Percentiles rank a stretch among this genome's conserved stretches.
Evolutionary conservation across 37 sponge, comb jelly and placozoan genomes (phyloP).

Genomic region (Haliclona indistincta): DNA sequence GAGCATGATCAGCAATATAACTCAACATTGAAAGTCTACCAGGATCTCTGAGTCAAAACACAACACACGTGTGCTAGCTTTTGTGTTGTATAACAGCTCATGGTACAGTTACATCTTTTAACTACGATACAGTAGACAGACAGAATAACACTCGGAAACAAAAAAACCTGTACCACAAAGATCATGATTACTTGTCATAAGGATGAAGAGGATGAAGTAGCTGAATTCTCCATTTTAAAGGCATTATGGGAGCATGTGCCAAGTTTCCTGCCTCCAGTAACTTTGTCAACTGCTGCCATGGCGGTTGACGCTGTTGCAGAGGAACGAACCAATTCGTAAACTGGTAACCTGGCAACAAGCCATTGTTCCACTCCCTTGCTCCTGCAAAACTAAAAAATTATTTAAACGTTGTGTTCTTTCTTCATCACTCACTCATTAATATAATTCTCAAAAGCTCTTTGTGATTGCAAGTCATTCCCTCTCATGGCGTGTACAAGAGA

Average conservation of each 20-base stretch:
- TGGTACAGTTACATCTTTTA: no score
- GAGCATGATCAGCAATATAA: conserved; percentile 28
- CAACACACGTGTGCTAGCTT: not conserved
- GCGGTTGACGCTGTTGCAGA: not conserved
- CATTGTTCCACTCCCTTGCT: conserved; percentile 22
- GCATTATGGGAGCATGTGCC: conserved; percentile 15
- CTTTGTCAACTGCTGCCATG: conserved; percentile 31
- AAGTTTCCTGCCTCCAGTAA: conserved; percentile 3
- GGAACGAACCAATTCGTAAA: not conserved
- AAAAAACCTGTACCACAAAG: no score
- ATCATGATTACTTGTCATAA: conserved; percentile 10
- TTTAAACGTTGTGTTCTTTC: not conserved
- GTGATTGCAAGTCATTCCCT: not conserved
- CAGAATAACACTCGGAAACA: no score
- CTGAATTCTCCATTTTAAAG: conserved; percentile 24
- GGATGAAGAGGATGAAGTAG: conserved; percentile 43
- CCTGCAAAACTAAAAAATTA: conserved; percentile 10
- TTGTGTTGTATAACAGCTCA: no score
- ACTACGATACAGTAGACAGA: no score
- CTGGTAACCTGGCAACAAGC: conserved; percentile 9
- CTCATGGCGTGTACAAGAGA: conserved; percentile 29
- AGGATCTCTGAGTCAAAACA: no score
- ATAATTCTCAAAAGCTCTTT: conserved; percentile 10
- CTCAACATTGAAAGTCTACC: no score
- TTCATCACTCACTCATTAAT: not conserved